Evolutionary conservation across 2,797 vertebrate genomes (phyloP).

Genomic region (Phoeniculus purpureus): DNA sequence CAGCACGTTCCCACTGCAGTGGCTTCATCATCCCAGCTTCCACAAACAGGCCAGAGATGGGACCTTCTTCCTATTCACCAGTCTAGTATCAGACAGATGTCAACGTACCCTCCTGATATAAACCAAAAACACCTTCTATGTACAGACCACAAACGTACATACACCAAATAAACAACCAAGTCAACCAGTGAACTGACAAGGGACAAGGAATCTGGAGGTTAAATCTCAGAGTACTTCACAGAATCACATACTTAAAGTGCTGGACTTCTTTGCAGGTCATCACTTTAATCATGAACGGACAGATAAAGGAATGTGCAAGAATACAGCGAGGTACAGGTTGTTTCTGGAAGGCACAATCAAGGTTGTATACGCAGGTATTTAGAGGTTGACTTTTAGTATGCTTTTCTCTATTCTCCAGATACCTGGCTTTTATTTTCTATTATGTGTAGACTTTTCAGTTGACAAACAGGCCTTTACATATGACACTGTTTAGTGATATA

Average conservation of each 20-base stretch:
- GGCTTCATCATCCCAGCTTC: constrained; percentile 74
- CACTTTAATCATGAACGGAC: constrained; percentile 29
- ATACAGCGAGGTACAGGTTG: background rate
- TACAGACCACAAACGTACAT: constrained; percentile 57
- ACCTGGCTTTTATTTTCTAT: background rate
- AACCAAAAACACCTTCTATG: constrained; percentile 72
- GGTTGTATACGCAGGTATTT: background rate
- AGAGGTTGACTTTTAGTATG: background rate
- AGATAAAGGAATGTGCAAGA: constrained; percentile 28
- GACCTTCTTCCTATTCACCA: constrained; percentile 73
- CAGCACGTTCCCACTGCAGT: constrained; percentile 66
- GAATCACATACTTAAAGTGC: constrained; percentile 2
- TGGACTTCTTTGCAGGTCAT: constrained; percentile 18
- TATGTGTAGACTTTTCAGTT: background rate
- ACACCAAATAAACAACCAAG: constrained; percentile 51
- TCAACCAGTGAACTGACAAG: constrained; percentile 33
- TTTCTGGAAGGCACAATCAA: constrained; percentile 50
- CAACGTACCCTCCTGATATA: constrained; percentile 68
- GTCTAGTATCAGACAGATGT: constrained; percentile 68
- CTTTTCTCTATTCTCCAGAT: constrained; percentile 2
- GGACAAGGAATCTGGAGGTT: constrained; percentile 37
- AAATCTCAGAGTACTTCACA: background rate
- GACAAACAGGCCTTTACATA: background rate
- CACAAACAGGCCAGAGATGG: constrained; percentile 67
- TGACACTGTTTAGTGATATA: too few species aligned